These are phyloP conservation scores for Trichonephila clavipes DNA, from an alignment of 1,140 invertebrate genomes.

Conservation along the genomic window DNA sequence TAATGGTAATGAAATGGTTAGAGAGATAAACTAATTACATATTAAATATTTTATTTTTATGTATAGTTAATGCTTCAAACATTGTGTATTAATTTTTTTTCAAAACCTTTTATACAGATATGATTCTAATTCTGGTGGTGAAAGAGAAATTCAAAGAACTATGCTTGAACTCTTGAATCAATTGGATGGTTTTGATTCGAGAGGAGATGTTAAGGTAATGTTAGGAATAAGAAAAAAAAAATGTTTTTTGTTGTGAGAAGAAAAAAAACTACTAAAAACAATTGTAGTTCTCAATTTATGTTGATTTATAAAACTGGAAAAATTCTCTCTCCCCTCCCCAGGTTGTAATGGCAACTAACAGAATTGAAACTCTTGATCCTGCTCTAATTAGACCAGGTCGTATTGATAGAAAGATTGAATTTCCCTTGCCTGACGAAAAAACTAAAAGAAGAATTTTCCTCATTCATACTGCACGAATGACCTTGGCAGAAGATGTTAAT, in stretches of 20 bases:
- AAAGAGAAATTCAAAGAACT: slow-evolving; percentile 99
- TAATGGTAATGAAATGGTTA: neutral
- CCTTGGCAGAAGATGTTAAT: slow-evolving; percentile 97
- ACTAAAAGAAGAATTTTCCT: slow-evolving; percentile 99
- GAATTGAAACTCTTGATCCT: slow-evolving; percentile 99
- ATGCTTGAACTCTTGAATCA: slow-evolving; percentile 99
- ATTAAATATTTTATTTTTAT: neutral
- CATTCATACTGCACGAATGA: slow-evolving; percentile 99
- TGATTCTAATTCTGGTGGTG: slow-evolving; percentile 99
- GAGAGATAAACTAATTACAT: neutral
- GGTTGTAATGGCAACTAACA: slow-evolving; percentile 99
- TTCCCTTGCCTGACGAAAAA: slow-evolving; percentile 99
- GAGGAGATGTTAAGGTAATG: slow-evolving; percentile 94
- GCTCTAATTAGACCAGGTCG: slow-evolving; percentile 98
- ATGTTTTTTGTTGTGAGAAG: too few species aligned
- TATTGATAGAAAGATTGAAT: slow-evolving; percentile 99
- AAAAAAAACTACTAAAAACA: too few species aligned
- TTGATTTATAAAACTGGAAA: neutral
- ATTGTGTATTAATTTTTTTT: too few species aligned
- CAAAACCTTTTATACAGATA: slow-evolving; percentile 83
- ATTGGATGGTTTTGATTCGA: slow-evolving; percentile 98
- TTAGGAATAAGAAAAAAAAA: slow-evolving; percentile 33
- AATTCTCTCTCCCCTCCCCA: slow-evolving; percentile 79
- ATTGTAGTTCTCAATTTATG: neutral
- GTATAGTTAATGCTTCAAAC: neutral